These are phyloP conservation scores for Drosophila littoralis DNA, from an alignment of 1,140 invertebrate genomes.

Conservation along the genomic window DNA sequence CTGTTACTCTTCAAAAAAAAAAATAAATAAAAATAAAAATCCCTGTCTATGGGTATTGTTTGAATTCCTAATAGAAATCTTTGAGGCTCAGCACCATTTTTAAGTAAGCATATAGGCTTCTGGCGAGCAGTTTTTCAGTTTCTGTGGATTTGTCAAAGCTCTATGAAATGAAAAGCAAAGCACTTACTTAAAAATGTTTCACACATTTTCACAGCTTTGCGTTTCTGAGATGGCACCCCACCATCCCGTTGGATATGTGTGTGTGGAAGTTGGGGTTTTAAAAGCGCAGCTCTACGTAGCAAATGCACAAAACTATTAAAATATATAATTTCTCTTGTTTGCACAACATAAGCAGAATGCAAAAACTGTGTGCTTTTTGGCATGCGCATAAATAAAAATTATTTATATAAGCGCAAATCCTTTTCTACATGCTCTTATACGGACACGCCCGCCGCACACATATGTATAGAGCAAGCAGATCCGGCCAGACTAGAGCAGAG, in stretches of 20 bases:
- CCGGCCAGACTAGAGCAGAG: conserved; percentile 15
- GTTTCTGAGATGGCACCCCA: background rate
- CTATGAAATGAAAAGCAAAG: conserved; percentile 4
- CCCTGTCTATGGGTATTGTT: no score
- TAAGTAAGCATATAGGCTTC: no score
- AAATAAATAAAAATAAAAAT: no score
- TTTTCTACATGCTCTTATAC: conserved; percentile 44
- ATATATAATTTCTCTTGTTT: conserved; percentile 46
- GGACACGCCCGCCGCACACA: background rate
- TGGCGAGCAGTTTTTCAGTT: background rate
- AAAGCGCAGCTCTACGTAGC: background rate
- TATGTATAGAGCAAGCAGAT: conserved; percentile 1
- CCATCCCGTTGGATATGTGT: no score
- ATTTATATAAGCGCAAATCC: conserved; percentile 79
- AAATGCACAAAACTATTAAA: conserved; percentile 53
- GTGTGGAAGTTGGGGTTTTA: conserved; percentile 2
- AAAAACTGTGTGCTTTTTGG: conserved; percentile 57
- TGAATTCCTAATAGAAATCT: no score
- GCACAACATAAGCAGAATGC: conserved; percentile 27
- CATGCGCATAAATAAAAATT: conserved; percentile 66
- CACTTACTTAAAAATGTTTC: background rate
- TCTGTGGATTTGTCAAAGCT: background rate
- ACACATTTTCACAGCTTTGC: conserved; percentile 6
- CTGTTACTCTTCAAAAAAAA: no score
- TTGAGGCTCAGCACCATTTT: no score